These are phyloP conservation scores for Nemapogon koenigi DNA, from an alignment of 2,888 invertebrate genomes.

Conservation along the genomic window DNA sequence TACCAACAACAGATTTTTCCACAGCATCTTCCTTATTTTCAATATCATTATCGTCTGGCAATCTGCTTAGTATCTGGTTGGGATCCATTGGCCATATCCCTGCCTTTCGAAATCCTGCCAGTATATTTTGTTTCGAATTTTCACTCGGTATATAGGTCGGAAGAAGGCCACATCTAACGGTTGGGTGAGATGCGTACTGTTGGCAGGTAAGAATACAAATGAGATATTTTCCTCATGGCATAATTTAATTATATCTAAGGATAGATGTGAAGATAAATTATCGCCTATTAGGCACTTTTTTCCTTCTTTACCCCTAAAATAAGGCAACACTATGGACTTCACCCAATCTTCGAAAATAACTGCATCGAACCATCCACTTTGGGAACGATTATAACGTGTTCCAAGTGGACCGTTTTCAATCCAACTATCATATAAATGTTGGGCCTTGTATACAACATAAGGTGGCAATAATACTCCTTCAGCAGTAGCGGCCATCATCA, in stretches of 20 bases:
- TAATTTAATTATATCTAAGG: slow-evolving; percentile 15
- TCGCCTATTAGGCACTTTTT: slow-evolving; percentile 32
- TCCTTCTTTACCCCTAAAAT: slow-evolving; percentile 20
- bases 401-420: slow-evolving; percentile 28
- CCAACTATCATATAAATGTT: slow-evolving; percentile 32
- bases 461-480: slow-evolving; percentile 28
- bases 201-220: slow-evolving; percentile 29
- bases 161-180: slow-evolving; percentile 29
- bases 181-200: slow-evolving; percentile 27
- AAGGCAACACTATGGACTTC: slow-evolving; percentile 18
- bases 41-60: slow-evolving; percentile 13
- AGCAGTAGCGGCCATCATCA: slow-evolving; percentile 35
- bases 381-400: slow-evolving; percentile 29
- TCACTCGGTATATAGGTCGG: slow-evolving; percentile 21
- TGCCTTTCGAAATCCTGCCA: slow-evolving; percentile 17
- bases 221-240: slow-evolving; percentile 28
- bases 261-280: slow-evolving; percentile 21
- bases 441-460: slow-evolving; percentile 38
- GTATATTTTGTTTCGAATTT: slow-evolving; percentile 15
- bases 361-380: slow-evolving; percentile 32
- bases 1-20: too few relatives aligned
- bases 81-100: slow-evolving; percentile 17
- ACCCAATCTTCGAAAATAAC: slow-evolving; percentile 28
- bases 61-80: slow-evolving; percentile 15
- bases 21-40: too few relatives aligned